These are phyloP conservation scores for Aphaenogaster floridana DNA, from an alignment of 1,140 invertebrate genomes.

Conservation along the genomic window DNA sequence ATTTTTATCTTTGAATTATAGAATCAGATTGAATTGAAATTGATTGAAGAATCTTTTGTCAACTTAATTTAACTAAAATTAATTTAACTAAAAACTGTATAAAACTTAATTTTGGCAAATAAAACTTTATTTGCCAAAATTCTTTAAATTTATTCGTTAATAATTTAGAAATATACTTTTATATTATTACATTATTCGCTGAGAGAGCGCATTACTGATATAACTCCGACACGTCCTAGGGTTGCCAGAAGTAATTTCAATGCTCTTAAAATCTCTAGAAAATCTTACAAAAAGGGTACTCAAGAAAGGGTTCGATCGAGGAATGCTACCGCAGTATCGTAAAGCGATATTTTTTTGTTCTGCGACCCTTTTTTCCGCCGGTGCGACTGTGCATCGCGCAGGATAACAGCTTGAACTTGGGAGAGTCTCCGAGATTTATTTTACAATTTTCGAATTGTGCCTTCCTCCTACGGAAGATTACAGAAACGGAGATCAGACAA, in stretches of 20 bases:
- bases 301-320: background rate
- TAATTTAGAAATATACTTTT: background rate
- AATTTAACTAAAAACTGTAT: no score
- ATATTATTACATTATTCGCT: background rate
- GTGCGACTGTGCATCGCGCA: background rate
- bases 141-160: background rate
- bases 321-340: conserved; percentile 21
- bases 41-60: background rate
- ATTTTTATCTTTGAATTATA: background rate
- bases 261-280: conserved; percentile 20
- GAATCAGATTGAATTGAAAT: background rate
- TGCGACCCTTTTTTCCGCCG: conserved; percentile 14
- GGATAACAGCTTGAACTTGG: conserved; percentile 20
- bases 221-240: background rate
- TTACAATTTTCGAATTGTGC: conserved; percentile 68
- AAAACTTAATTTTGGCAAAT: no score
- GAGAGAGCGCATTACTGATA: background rate
- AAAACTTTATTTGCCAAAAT: background rate
- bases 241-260: background rate
- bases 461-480: conserved; percentile 60
- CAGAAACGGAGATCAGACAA: conserved; percentile 61
- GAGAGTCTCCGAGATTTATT: conserved; percentile 53
- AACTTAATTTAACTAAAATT: no score
- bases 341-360: conserved; percentile 50
- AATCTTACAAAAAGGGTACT: conserved; percentile 24